These are phyloP conservation scores for Lathamus discolor DNA, from an alignment of 2,113 vertebrate genomes.

Conservation along the genomic window DNA sequence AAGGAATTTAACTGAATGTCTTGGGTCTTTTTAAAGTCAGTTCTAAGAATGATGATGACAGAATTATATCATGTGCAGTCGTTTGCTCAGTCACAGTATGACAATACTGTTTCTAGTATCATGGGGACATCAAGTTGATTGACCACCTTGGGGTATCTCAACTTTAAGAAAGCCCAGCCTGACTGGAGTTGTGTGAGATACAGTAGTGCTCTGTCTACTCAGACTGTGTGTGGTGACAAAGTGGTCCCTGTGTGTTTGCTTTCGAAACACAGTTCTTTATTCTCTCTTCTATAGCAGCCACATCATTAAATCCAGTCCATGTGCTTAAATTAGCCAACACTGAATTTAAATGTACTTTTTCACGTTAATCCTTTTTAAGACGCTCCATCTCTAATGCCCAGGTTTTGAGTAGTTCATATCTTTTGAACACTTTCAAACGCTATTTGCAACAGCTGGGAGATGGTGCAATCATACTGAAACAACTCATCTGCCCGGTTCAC, in stretches of 20 bases:
- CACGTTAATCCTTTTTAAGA: not conserved
- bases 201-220: not conserved
- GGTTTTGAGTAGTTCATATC: not conserved
- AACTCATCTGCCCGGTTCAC: not conserved
- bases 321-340: not conserved
- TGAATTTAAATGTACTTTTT: not conserved
- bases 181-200: not conserved
- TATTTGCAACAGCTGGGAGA: not conserved
- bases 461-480: not conserved
- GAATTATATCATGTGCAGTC: not conserved
- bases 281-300: not conserved
- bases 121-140: not conserved
- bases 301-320: not conserved
- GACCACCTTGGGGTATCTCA: not conserved
- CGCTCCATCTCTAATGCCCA: not conserved
- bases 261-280: not conserved
- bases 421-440: not conserved
- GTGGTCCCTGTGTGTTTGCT: not conserved
- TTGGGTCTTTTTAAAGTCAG: not conserved
- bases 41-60: not conserved
- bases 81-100: not conserved
- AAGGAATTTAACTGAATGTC: not conserved
- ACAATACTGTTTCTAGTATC: not conserved
- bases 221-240: not conserved
- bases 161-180: not conserved